Conservation (phyloP, 2,888 invertebrate genomes). For the Eristalis intricaria region DNA sequence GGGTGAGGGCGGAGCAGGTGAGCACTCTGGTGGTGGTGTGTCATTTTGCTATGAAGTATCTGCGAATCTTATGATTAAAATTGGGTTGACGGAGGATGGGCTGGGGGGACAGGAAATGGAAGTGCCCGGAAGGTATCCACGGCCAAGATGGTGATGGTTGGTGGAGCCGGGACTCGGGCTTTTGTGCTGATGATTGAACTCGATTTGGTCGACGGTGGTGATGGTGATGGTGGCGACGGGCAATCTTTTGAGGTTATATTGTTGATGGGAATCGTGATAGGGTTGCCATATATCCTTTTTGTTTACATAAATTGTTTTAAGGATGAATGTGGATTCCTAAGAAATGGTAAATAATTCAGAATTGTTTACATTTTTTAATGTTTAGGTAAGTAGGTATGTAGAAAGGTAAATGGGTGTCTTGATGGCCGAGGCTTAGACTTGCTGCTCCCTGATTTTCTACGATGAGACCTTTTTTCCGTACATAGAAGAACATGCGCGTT, state of each 20-base stretch:
- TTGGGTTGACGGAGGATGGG: not conserved
- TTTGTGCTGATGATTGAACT: constrained; percentile 53
- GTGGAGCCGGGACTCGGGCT: not conserved
- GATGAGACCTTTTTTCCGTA: too few species aligned
- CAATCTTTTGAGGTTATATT: constrained; percentile 9
- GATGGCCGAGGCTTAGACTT: too few species aligned
- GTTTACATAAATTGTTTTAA: too few species aligned
- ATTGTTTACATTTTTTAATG: too few species aligned
- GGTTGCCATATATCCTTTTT: constrained; percentile 20
- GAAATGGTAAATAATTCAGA: too few species aligned
- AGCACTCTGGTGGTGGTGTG: constrained; percentile 16
- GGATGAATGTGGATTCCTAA: too few species aligned
- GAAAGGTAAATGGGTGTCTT: too few species aligned
- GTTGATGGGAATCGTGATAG: constrained; percentile 1
- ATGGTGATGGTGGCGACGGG: constrained; percentile 9
- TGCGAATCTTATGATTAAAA: not conserved
- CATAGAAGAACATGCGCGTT: too few species aligned
- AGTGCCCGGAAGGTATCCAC: constrained; percentile 30
- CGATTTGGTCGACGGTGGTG: constrained; percentile 22
- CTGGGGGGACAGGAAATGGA: not conserved
- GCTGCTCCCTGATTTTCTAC: too few species aligned
- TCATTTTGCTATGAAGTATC: constrained; percentile 24
- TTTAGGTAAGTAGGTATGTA: too few species aligned
- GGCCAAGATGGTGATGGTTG: constrained; percentile 37
- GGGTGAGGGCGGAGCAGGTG: constrained; percentile 1